Conservation (phyloP, 2,113 vertebrate genomes). For the Sinocyclocheilus grahami region DNA sequence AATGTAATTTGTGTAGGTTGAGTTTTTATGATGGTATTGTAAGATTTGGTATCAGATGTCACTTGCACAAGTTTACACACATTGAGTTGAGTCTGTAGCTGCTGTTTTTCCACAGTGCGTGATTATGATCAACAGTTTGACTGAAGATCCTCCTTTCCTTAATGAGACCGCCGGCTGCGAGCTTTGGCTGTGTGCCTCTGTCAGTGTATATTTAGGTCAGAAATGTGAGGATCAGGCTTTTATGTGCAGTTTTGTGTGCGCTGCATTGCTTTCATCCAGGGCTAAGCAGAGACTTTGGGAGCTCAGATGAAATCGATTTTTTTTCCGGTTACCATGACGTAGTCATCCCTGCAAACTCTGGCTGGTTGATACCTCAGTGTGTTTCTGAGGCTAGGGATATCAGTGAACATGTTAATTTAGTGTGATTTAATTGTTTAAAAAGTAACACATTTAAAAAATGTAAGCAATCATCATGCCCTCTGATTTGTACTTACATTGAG, state of each 20-base stretch:
- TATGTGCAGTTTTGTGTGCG: neutral
- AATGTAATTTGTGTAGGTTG: neutral
- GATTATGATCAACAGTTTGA: neutral
- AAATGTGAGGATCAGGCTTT: neutral
- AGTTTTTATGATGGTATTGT: neutral
- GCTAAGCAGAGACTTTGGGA: slow-evolving; percentile 2
- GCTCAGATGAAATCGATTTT: neutral
- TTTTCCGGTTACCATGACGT: neutral
- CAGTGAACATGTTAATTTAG: neutral
- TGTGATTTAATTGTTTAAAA: neutral
- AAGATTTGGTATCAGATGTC: neutral
- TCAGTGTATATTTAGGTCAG: neutral
- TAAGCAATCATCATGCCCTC: neutral
- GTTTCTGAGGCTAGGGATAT: neutral
- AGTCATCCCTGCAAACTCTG: neutral
- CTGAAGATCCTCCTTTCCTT: neutral
- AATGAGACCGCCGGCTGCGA: neutral
- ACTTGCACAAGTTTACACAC: neutral
- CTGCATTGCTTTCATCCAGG: slow-evolving; percentile 19
- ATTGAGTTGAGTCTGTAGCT: neutral
- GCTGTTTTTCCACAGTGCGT: neutral
- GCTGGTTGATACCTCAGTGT: neutral
- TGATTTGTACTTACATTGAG: neutral
- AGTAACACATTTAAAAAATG: neutral
- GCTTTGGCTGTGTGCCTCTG: neutral